These are phyloP conservation scores for Salticus scenicus DNA, from an alignment of 2,888 invertebrate species.

Conservation along the genomic window DNA sequence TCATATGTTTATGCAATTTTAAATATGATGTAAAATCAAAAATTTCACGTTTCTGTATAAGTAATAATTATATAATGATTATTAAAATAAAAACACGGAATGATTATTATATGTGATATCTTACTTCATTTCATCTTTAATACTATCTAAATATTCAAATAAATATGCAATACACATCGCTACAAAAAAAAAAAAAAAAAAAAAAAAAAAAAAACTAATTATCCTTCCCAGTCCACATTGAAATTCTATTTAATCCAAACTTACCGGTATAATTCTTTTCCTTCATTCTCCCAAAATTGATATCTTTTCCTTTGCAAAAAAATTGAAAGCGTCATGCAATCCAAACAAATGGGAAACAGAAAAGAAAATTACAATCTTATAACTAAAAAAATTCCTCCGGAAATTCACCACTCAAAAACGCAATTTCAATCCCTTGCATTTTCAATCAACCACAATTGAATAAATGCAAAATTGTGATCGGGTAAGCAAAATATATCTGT, in stretches of 20 bases:
- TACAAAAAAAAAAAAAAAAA: too few species aligned
- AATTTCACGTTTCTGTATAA: too few species aligned
- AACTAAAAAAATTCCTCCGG: conserved; percentile 2
- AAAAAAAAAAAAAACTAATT: background rate
- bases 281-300: background rate
- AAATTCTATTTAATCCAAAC: background rate
- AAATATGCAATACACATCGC: too few species aligned
- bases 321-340: background rate
- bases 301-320: background rate
- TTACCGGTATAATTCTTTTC: background rate
- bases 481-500: conserved; percentile 34
- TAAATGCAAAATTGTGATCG: conserved; percentile 33
- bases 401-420: conserved; percentile 22
- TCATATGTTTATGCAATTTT: too few species aligned
- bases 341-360: background rate
- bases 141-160: too few species aligned
- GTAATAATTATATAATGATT: too few species aligned
- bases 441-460: conserved; percentile 30
- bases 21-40: too few species aligned
- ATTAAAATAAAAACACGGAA: too few species aligned
- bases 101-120: too few species aligned
- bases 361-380: background rate
- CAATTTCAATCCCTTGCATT: conserved; percentile 29
- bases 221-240: background rate
- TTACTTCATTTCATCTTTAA: too few species aligned